phyloP scores from a whole-genome alignment of 2,888 invertebrate species.

The Spicauda simplicius region DNA sequence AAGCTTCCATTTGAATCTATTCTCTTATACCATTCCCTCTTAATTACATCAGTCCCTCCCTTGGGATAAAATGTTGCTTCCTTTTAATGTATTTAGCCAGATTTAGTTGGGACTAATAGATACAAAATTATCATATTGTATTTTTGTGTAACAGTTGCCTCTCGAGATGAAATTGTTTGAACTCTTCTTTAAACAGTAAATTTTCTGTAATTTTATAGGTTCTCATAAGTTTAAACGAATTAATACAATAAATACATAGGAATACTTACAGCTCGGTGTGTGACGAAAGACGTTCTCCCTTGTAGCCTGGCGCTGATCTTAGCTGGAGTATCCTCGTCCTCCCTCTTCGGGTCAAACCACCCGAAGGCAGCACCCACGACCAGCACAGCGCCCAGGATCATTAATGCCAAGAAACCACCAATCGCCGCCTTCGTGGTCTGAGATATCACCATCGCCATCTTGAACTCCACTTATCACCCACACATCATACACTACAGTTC shows the following conservation, averaged over 20 bases:
- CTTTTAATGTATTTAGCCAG: too few relatives aligned
- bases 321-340: conserved; percentile 77
- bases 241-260: neutral
- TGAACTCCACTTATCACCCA: conserved; percentile 64
- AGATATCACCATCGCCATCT: conserved; percentile 82
- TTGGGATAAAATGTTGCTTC: too few relatives aligned
- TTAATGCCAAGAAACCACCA: conserved; percentile 74
- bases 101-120: too few relatives aligned
- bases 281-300: conserved; percentile 76
- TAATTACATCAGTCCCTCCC: too few relatives aligned
- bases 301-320: conserved; percentile 77
- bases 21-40: too few relatives aligned
- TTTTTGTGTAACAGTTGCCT: too few relatives aligned
- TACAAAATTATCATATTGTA: too few relatives aligned
- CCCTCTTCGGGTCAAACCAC: conserved; percentile 76
- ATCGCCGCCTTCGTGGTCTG: conserved; percentile 80
- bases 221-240: too few relatives aligned
- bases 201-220: too few relatives aligned
- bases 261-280: conserved; percentile 76
- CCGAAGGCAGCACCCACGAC: conserved; percentile 78
- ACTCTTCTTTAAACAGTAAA: too few relatives aligned
- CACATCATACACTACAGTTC: conserved; percentile 7
- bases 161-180: too few relatives aligned
- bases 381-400: conserved; percentile 76
- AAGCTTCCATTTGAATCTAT: too few relatives aligned